Evolutionary conservation across 2,113 vertebrate species (phyloP), one percentile per base, ranked within the genome.

Genomic region (Ia io): DNA sequence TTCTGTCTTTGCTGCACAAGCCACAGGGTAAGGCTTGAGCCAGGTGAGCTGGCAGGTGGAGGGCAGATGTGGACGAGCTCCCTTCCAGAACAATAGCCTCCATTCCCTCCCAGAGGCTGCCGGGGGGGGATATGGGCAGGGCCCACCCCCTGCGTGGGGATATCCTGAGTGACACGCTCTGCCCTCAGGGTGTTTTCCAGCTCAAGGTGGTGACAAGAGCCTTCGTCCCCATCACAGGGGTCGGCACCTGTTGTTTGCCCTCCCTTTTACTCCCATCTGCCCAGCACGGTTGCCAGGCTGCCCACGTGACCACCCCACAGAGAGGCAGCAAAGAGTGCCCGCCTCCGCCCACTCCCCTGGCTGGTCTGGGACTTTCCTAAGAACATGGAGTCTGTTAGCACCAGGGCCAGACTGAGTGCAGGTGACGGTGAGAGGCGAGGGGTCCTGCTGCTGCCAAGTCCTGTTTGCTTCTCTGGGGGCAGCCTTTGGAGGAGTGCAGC

Each of bases 401-500:
- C 18, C 51, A 84, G 79, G 80, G 40, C 49, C 61, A 25, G 30
- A 14, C 6, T 56, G 70, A 59, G 32, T 0, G 0, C 1, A 9
- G 5, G 1, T 3, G 9, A 6, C 4, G 42, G 3, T 6, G 44
- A 65, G 77, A 53, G 37, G 35, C 44, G 28, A 56, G 44, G 53
- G 65, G 56, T 77, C 47, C 12, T 47, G 4, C 28, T 49, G 56
- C n/a, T 37, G 9, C 42, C 18, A 69, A 49, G 32, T 37, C 65
- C 63, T 51, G 9, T 76, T 77, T 40, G 44, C 30, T 44, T 86
- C 37, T 44, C 56, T 84, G 49, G 61, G 37, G 6, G 4, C 47
- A 49, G 47, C 61, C 16, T 70, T 63, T 59, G 40, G 7, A 4
- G 22, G 3, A 6, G 49, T 8, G 1, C 18, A 3, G 2, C 0